Percentiles rank a stretch among this genome's conserved stretches.
Conservation (phyloP, 2,113 vertebrate genomes). For the Bucco capensis region DNA sequence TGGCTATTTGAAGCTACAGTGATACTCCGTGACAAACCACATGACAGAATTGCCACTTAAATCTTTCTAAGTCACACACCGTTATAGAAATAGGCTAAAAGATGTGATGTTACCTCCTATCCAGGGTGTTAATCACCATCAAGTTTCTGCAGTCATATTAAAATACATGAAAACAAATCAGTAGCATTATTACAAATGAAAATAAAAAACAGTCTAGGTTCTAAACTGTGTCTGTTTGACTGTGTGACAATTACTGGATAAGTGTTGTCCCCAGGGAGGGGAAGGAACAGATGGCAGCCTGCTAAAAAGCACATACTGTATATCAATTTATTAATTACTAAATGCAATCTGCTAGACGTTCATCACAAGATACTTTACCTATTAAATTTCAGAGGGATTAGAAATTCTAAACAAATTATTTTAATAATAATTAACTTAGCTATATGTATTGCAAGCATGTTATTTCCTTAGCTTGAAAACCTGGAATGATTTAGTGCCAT, state of each 20-base stretch:
- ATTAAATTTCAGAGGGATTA: slow-evolving; percentile 60
- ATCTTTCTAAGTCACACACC: neutral
- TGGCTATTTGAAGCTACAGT: neutral
- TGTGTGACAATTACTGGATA: slow-evolving; percentile 43
- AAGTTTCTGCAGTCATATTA: slow-evolving; percentile 10
- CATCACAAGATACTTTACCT: slow-evolving; percentile 55
- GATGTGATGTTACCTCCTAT: neutral
- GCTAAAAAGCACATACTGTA: slow-evolving; percentile 63
- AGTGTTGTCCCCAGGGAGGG: slow-evolving; percentile 48
- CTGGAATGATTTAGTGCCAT: slow-evolving; percentile 45
- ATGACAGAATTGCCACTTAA: neutral
- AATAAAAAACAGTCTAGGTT: neutral
- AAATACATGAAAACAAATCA: slow-evolving; percentile 20
- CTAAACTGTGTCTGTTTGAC: slow-evolving; percentile 48
- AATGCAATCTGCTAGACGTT: slow-evolving; percentile 67
- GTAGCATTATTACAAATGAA: neutral
- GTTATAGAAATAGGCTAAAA: neutral
- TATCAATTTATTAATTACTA: slow-evolving; percentile 71
- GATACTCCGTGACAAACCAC: neutral
- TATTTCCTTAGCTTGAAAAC: slow-evolving; percentile 49
- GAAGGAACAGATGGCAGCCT: slow-evolving; percentile 68
- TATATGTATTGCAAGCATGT: slow-evolving; percentile 59
- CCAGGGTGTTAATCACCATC: neutral
- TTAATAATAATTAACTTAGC: slow-evolving; percentile 65
- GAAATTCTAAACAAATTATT: slow-evolving; percentile 67